Conservation (phyloP, 2,888 invertebrate genomes). For the Chouioia cunea region DNA sequence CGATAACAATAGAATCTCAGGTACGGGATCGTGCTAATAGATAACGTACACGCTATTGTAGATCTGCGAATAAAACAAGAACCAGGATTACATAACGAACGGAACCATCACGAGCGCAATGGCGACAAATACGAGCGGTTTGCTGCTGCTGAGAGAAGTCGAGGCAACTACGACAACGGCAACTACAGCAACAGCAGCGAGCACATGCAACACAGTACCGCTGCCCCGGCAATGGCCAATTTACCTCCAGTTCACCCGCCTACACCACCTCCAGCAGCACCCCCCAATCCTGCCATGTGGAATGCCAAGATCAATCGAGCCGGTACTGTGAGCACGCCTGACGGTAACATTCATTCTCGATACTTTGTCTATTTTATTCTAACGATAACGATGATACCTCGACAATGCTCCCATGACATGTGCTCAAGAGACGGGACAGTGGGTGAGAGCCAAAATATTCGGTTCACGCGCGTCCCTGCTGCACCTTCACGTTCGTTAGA, state of each 20-base stretch:
- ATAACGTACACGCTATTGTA: constrained; percentile 38
- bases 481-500: too few species aligned
- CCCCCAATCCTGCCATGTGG: constrained; percentile 69
- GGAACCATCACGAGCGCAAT: constrained; percentile 62
- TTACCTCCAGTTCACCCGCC: constrained; percentile 69
- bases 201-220: too few species aligned
- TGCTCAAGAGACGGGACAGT: too few species aligned
- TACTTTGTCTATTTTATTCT: constrained; percentile 8
- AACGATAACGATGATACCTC: too few species aligned
- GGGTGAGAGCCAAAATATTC: too few species aligned
- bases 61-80: constrained; percentile 73
- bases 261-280: constrained; percentile 65
- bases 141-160: constrained; percentile 61
- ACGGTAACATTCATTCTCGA: constrained; percentile 73
- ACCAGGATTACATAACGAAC: constrained; percentile 70
- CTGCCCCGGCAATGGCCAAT: constrained; percentile 68
- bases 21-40: too few species aligned
- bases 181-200: constrained; percentile 60
- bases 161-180: constrained; percentile 63
- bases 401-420: too few species aligned
- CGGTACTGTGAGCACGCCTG: constrained; percentile 86
- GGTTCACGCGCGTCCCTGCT: too few species aligned
- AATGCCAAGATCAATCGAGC: constrained; percentile 76
- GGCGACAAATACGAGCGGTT: constrained; percentile 63
- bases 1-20: too few species aligned